Base-by-base conservation (phyloP, 2,797 vertebrate species). In the Hippoglossus hippoglossus region DNA sequence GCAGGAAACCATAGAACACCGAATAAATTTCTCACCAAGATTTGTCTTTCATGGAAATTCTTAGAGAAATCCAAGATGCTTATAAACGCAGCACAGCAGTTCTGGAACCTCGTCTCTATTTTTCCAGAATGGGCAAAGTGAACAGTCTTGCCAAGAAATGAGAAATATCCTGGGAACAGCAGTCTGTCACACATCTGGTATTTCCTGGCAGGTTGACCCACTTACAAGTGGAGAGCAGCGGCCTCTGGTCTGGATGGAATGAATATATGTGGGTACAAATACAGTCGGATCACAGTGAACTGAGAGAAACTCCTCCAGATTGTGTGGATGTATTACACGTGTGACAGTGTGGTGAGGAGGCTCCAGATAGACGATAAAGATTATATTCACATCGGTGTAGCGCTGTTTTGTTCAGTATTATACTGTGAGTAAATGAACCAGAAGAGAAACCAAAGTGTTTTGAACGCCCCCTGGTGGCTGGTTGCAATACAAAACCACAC, bases 131-230 rank as follows among this genome's bases (percentile, higher is more conserved):
- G 13, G 2, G 57, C 6, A 39, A 39, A 39, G 12, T 39, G 12
- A 56, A 41, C 46, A 39, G 21, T 24, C 22, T 39, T 18, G 59
- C 26, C 36, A 52, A 74, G 56, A 46, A 62, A 25, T 36, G 34
- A 56, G 34, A 72, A 58, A 72, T 39, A 49, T 60, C 34, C 73
- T 36, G 21, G 34, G 53, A 26, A 39, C 36, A 39, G 12, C 59
- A 75, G 16, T 25, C 50, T 47, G 28, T 54, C 50, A 75, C 54
- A 28, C 58, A 71, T 63, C 39, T 72, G 61, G 62, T 39, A 67
- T 81, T 74, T 81, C 74, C 74, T 64, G 68, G 51, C 28, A 65
- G n/a, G 49, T 0, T 71, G 56, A 39, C 55, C 59, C 26, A 58
- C 52, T 70, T 54, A 21, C 26, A 53, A 36, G 26, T 39, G 54